Percentiles rank a stretch among this genome's conserved stretches.
phyloP scores from a whole-genome alignment of 2,113 vertebrate species.

The Corapipo altera region DNA sequence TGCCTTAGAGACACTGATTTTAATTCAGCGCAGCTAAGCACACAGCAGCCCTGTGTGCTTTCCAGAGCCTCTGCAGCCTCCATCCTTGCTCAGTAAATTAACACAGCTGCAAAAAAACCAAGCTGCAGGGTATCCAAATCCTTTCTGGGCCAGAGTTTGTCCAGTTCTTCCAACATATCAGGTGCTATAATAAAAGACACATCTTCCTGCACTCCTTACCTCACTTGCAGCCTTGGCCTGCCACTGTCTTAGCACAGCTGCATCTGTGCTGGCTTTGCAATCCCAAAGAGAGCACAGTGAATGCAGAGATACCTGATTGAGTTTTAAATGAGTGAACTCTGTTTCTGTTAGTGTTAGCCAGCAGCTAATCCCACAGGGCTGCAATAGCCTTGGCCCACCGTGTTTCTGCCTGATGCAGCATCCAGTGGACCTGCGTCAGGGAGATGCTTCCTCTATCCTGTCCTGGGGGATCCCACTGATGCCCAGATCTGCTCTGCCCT shows the following conservation, averaged over 20 bases:
- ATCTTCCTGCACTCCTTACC: not conserved
- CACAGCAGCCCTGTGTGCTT: not conserved
- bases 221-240: not conserved
- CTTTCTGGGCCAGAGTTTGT: not conserved
- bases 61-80: not conserved
- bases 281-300: fast-evolving
- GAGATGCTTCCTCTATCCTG: not conserved
- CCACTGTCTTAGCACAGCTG: not conserved
- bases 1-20: not conserved
- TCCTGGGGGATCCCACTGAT: not conserved
- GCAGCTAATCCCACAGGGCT: not conserved
- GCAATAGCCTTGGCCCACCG: fast-evolving
- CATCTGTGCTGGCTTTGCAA: not conserved
- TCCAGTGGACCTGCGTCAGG: fast-evolving
- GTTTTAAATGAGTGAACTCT: not conserved
- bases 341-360: not conserved
- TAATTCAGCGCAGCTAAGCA: not conserved
- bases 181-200: not conserved
- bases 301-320: not conserved
- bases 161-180: not conserved
- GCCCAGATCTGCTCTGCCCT: not conserved
- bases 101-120: not conserved
- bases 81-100: not conserved
- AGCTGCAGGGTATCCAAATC: not conserved
- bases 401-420: not conserved